Evolutionary conservation across 1,140 invertebrate genomes (phyloP).

Genomic region (Dinothrombium tinctorium): DNA sequence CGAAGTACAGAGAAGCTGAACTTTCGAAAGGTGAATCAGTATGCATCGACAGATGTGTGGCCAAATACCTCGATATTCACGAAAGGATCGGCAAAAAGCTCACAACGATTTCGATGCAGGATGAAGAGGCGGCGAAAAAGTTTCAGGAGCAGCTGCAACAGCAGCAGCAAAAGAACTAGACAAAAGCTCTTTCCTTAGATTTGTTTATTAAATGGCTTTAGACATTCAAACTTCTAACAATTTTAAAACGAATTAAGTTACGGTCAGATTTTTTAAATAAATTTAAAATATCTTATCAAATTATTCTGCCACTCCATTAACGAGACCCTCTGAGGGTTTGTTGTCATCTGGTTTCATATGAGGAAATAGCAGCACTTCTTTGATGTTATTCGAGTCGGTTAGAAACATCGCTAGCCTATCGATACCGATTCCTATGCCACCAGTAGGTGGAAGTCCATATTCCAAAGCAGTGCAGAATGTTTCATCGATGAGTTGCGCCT

Average conservation of each 20-base stretch:
- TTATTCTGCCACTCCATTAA: no score
- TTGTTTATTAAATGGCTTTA: no score
- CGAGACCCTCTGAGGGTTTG: background rate
- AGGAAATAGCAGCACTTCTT: conserved; percentile 43
- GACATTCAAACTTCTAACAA: no score
- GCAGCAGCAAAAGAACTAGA: no score
- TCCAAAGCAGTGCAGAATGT: conserved; percentile 90
- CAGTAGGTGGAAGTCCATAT: conserved; percentile 95
- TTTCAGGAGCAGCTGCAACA: no score
- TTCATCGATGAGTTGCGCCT: conserved; percentile 88
- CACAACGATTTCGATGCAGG: conserved; percentile 67
- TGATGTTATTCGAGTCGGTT: conserved; percentile 95
- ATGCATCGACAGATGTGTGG: conserved; percentile 88
- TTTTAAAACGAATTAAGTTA: no score
- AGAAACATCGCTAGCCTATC: conserved; percentile 94
- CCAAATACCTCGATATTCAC: conserved; percentile 90
- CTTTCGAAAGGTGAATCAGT: conserved; percentile 91
- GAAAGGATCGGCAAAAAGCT: conserved; percentile 88
- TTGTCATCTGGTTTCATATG: conserved; percentile 33
- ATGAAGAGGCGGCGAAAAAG: conserved; percentile 38
- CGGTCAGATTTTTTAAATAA: no score
- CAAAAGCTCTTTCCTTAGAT: no score
- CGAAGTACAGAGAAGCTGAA: conserved; percentile 73
- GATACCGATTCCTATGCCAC: conserved; percentile 90
- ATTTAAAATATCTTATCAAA: no score